Conservation (phyloP, 2,797 vertebrate species). For the Pangasius macronema region DNA sequence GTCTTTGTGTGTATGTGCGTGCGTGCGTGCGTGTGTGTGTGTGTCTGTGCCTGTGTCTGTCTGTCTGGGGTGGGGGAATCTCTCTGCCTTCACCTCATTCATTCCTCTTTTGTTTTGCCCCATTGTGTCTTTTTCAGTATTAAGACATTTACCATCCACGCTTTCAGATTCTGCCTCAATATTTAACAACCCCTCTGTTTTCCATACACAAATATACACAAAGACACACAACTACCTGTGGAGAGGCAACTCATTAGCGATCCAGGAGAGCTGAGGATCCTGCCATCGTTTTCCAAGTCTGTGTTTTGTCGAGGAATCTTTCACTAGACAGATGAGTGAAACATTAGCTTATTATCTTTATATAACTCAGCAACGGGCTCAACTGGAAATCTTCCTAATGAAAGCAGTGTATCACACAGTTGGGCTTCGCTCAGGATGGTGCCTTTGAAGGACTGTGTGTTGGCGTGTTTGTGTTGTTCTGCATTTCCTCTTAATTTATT, state of each 20-base stretch:
- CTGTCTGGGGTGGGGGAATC: conserved; percentile 7
- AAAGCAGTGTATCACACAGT: conserved; percentile 35
- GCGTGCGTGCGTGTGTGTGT: not conserved
- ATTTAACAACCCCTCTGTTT: not conserved
- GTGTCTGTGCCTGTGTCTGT: not conserved
- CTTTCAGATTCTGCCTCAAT: conserved; percentile 16
- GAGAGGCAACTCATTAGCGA: conserved; percentile 22
- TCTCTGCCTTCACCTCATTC: not conserved
- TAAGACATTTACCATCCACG: not conserved
- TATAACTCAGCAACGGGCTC: not conserved
- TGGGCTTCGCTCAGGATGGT: conserved; percentile 19
- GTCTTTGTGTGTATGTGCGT: conserved; percentile 3
- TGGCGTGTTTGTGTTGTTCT: conserved; percentile 4
- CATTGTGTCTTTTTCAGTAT: conserved; percentile 20
- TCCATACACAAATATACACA: conserved; percentile 20
- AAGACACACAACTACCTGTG: conserved; percentile 28
- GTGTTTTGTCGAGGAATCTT: not conserved
- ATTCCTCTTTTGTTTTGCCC: conserved; percentile 12
- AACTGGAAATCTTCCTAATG: conserved; percentile 35
- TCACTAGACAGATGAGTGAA: conserved; percentile 9
- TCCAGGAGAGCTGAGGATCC: conserved; percentile 20
- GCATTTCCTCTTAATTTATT: not conserved
- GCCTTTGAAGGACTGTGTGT: conserved; percentile 8
- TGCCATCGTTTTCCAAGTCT: not conserved
- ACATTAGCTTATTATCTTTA: conserved; percentile 27